These are phyloP conservation scores for Subacronicta megacephala DNA, from an alignment of 2,888 invertebrate genomes.

Conservation along the genomic window DNA sequence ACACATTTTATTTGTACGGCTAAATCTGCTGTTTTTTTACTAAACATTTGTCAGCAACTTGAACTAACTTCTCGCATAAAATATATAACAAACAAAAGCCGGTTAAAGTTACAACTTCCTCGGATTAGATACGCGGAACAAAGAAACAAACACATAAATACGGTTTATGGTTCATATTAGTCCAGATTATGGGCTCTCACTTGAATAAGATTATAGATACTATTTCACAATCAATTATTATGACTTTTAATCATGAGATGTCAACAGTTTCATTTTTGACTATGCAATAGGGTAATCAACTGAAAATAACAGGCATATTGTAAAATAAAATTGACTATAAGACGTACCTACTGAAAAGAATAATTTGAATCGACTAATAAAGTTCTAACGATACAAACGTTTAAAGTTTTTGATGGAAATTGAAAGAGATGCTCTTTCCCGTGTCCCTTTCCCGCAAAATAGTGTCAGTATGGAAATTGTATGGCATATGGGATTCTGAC, in stretches of 20 bases:
- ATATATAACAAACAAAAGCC: slow-evolving; percentile 52
- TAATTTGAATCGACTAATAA: no score
- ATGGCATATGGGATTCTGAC: no score
- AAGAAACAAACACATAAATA: slow-evolving; percentile 58
- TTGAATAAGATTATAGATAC: slow-evolving; percentile 45
- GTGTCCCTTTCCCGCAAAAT: no score
- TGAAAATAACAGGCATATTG: no score
- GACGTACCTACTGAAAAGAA: no score
- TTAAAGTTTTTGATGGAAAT: no score
- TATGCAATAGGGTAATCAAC: no score
- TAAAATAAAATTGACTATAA: no score
- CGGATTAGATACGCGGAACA: slow-evolving; percentile 41
- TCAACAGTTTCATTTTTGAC: slow-evolving; percentile 11
- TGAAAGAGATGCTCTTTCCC: no score
- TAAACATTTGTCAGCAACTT: slow-evolving; percentile 29
- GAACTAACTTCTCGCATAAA: slow-evolving; percentile 49
- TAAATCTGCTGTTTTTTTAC: slow-evolving; percentile 14
- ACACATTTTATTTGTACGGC: slow-evolving; percentile 17
- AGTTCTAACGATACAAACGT: no score
- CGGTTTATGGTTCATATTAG: slow-evolving; percentile 48
- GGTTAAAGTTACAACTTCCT: slow-evolving; percentile 53
- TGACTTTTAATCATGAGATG: slow-evolving; percentile 25
- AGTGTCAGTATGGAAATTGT: no score
- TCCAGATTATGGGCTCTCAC: slow-evolving; percentile 39
- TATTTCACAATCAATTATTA: slow-evolving; percentile 37